phyloP scores from a whole-genome alignment of 1,140 invertebrate species.

The Ditylenchus dipsaci region DNA sequence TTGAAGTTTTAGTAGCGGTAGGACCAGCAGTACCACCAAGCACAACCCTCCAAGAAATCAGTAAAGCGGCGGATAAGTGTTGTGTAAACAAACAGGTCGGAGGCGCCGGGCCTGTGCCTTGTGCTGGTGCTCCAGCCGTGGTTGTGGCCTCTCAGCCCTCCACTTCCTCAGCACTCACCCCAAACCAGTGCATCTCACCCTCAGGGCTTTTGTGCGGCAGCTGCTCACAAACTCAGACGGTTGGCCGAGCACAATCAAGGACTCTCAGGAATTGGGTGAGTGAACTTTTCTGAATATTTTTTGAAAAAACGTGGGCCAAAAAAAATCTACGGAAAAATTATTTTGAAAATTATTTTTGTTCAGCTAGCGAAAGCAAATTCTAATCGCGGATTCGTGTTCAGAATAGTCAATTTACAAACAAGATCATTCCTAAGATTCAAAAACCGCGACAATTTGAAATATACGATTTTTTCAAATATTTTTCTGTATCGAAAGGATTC shows the following conservation, averaged over 20 bases:
- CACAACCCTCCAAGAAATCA: neutral
- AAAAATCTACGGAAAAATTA: too few relatives aligned
- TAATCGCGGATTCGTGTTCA: too few relatives aligned
- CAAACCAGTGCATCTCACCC: neutral
- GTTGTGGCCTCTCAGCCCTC: neutral
- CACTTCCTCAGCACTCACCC: neutral
- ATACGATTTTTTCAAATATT: too few relatives aligned
- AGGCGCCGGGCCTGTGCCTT: neutral
- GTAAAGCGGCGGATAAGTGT: neutral
- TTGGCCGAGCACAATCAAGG: conserved; percentile 9
- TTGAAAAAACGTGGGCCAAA: neutral
- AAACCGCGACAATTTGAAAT: neutral
- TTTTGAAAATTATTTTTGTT: too few relatives aligned
- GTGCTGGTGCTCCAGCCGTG: neutral
- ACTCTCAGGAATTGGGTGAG: conserved; percentile 16
- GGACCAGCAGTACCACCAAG: neutral
- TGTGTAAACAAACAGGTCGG: neutral
- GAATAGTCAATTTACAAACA: too few relatives aligned
- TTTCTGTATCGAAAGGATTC: neutral
- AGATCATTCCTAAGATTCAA: too few relatives aligned
- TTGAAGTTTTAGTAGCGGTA: too few relatives aligned
- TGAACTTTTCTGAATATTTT: neutral
- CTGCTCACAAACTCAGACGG: neutral
- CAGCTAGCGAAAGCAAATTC: too few relatives aligned
- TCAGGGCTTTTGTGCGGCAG: neutral